Conservation (phyloP, 2,888 invertebrate species). For the Margaritifera margaritifera region DNA sequence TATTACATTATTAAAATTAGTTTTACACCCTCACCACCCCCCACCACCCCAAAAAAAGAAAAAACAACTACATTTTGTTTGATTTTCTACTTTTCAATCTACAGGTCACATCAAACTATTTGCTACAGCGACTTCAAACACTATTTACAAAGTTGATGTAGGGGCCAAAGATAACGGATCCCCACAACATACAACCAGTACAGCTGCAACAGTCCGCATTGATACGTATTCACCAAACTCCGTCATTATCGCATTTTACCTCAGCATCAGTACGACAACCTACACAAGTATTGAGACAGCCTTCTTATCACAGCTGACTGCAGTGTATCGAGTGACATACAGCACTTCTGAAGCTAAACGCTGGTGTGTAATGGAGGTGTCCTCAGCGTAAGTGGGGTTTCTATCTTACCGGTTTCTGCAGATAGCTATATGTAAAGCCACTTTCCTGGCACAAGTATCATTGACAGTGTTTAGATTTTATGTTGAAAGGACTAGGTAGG, state of each 20-base stretch:
- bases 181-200: conserved; percentile 35
- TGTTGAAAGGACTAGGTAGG: too few relatives aligned
- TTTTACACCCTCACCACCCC: too few relatives aligned
- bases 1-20: too few relatives aligned
- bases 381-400: too few relatives aligned
- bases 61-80: too few relatives aligned
- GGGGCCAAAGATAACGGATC: conserved; percentile 50
- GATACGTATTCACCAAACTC: conserved; percentile 55
- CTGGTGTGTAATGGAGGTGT: too few relatives aligned
- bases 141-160: conserved; percentile 43
- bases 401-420: too few relatives aligned
- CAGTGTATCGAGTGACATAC: conserved; percentile 37
- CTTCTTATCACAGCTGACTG: conserved; percentile 48
- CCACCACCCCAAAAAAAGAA: too few relatives aligned
- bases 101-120: conserved; percentile 42
- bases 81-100: neutral
- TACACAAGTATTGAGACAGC: conserved; percentile 38
- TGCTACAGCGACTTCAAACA: conserved; percentile 29
- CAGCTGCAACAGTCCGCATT: conserved; percentile 50
- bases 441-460: too few relatives aligned
- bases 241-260: conserved; percentile 37
- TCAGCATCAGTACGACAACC: conserved; percentile 35
- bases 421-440: too few relatives aligned
- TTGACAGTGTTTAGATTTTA: too few relatives aligned
- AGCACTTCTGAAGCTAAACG: conserved; percentile 26